Percentiles rank a stretch among this genome's conserved stretches.
phyloP scores from a whole-genome alignment of 2,113 vertebrate genomes.

The Empidonax alnorum region DNA sequence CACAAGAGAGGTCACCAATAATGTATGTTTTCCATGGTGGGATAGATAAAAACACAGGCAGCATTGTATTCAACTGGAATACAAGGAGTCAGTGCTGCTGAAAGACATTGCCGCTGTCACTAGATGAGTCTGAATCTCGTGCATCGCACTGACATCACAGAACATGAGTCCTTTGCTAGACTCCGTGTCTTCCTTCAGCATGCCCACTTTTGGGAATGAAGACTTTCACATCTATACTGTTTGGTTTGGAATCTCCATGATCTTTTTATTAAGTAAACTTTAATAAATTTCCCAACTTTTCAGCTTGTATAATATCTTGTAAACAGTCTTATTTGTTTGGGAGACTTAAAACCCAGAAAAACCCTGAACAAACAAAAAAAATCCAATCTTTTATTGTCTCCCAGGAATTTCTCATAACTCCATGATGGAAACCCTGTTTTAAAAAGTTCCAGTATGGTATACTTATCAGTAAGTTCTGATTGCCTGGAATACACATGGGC shows the following conservation, averaged over 20 bases:
- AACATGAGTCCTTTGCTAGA: background rate
- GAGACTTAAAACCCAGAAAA: background rate
- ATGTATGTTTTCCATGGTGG: background rate
- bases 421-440: background rate
- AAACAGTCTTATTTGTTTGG: background rate
- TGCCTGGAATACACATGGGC: fast-evolving
- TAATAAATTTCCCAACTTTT: background rate
- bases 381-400: background rate
- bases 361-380: background rate
- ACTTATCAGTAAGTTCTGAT: background rate
- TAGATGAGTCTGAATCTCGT: background rate
- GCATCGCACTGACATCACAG: background rate
- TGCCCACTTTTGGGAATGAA: background rate
- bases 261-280: background rate
- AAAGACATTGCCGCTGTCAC: background rate
- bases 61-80: background rate
- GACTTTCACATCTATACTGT: background rate
- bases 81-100: background rate
- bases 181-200: background rate
- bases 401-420: background rate
- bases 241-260: background rate
- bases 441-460: background rate
- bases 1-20: background rate
- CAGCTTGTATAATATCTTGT: background rate
- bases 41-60: background rate